Percentiles rank a stretch among this genome's conserved stretches.
Conservation (phyloP, 2,797 vertebrate genomes). For the Myripristis murdjan region DNA sequence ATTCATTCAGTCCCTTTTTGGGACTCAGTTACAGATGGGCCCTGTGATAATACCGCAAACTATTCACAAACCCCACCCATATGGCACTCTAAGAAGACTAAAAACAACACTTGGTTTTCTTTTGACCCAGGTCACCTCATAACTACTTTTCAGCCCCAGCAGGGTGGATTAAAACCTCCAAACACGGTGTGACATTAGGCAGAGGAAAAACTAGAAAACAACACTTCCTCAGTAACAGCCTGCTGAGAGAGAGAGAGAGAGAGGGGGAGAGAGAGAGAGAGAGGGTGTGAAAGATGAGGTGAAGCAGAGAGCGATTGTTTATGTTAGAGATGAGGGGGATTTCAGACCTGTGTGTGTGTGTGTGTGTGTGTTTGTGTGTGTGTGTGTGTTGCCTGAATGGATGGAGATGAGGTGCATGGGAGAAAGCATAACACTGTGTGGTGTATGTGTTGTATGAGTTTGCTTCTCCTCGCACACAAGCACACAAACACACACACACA, state of each 20-base stretch:
- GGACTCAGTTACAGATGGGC: too few relatives aligned
- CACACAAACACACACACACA: not conserved
- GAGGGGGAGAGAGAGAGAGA: not conserved
- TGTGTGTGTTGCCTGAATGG: slow-evolving; percentile 10
- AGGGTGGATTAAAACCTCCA: too few relatives aligned
- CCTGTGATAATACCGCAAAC: not conserved
- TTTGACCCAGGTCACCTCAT: not conserved
- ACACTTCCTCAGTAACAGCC: too few relatives aligned
- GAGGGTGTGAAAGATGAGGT: slow-evolving; percentile 8
- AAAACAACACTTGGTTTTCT: too few relatives aligned
- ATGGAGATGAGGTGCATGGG: slow-evolving; percentile 43
- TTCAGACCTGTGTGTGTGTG: slow-evolving; percentile 12
- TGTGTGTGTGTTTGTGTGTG: not conserved
- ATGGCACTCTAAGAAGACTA: not conserved
- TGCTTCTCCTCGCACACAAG: slow-evolving; percentile 20
- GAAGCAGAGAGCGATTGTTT: too few relatives aligned
- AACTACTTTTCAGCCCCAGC: too few relatives aligned
- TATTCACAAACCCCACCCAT: not conserved
- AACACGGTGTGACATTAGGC: too few relatives aligned
- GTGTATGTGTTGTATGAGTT: slow-evolving; percentile 25
- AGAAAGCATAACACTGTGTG: slow-evolving; percentile 29
- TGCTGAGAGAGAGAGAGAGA: not conserved
- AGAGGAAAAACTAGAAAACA: too few relatives aligned
- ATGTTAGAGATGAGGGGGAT: slow-evolving; percentile 3
- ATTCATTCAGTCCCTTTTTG: not conserved